Evolutionary conservation across 2,888 invertebrate genomes (phyloP).

Genomic region (Leucophenga maculata): DNA sequence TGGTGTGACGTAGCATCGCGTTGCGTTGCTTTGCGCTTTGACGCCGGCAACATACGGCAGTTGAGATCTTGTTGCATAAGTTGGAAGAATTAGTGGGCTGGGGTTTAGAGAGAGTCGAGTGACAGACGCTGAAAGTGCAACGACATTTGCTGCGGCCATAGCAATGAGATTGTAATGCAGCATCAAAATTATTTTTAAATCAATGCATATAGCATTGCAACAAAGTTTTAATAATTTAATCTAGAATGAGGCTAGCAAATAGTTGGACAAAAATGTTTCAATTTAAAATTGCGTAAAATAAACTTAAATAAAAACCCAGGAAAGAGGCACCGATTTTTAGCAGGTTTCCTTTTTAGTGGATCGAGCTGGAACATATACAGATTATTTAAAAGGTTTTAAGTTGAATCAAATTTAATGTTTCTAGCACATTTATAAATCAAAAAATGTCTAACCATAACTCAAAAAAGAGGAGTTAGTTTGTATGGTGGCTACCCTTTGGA

Average conservation of each 20-base stretch:
- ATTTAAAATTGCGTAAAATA: no score
- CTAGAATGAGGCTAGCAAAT: no score
- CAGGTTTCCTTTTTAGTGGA: no score
- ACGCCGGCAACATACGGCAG: background rate
- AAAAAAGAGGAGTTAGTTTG: no score
- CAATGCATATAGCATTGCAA: slow-evolving; percentile 31
- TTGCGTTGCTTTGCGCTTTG: slow-evolving; percentile 20
- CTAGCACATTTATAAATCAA: no score
- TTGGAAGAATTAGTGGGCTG: background rate
- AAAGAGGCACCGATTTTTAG: no score
- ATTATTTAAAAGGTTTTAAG: no score
- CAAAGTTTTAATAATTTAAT: slow-evolving; percentile 27
- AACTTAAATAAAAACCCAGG: no score
- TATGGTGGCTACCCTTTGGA: no score
- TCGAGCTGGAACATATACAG: no score
- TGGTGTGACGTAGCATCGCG: background rate
- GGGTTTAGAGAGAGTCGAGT: background rate
- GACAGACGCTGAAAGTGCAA: slow-evolving; percentile 39
- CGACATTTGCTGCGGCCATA: slow-evolving; percentile 32
- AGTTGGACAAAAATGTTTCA: background rate
- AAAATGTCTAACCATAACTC: no score
- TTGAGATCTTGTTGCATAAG: background rate
- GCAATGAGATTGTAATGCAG: background rate
- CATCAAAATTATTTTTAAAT: slow-evolving; percentile 44
- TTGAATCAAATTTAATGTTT: no score